phyloP scores from a whole-genome alignment of 1,140 invertebrate species.

The Brachionus koreanus region DNA sequence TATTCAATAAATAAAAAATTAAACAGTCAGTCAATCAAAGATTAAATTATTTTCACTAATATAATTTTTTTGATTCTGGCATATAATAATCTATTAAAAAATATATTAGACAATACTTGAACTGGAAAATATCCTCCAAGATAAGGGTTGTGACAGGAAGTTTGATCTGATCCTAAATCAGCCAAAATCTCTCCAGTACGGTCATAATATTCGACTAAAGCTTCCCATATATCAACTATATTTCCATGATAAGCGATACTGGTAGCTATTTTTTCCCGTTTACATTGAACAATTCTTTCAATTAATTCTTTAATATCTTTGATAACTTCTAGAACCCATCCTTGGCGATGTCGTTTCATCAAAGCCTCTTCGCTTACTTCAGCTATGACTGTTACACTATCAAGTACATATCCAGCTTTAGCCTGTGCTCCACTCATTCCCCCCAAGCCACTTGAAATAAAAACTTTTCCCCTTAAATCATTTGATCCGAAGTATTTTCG shows the following conservation, averaged over 20 bases:
- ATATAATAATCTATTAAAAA: not conserved
- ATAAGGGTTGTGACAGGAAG: conserved; percentile 68
- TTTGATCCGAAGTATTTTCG: conserved; percentile 63
- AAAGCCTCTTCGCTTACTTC: conserved; percentile 66
- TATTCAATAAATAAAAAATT: conserved; percentile 20
- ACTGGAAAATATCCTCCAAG: conserved; percentile 68
- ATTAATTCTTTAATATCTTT: conserved; percentile 62
- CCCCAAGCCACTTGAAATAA: conserved; percentile 27
- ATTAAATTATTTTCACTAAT: no score
- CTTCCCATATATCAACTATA: conserved; percentile 64
- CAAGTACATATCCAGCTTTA: conserved; percentile 67
- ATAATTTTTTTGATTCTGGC: no score
- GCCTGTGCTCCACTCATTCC: conserved; percentile 70
- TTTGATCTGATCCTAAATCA: conserved; percentile 69
- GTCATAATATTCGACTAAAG: conserved; percentile 61
- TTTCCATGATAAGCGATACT: conserved; percentile 68
- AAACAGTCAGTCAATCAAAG: not conserved
- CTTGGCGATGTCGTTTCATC: conserved; percentile 65
- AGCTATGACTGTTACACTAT: conserved; percentile 68
- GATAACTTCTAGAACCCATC: conserved; percentile 64
- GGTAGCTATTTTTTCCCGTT: conserved; percentile 53
- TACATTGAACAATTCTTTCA: conserved; percentile 56
- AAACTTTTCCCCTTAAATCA: conserved; percentile 62
- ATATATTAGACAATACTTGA: conserved; percentile 56
- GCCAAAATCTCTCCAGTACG: conserved; percentile 63